These are phyloP conservation scores for Phortica magna DNA, from an alignment of 2,888 invertebrate genomes.

Conservation along the genomic window DNA sequence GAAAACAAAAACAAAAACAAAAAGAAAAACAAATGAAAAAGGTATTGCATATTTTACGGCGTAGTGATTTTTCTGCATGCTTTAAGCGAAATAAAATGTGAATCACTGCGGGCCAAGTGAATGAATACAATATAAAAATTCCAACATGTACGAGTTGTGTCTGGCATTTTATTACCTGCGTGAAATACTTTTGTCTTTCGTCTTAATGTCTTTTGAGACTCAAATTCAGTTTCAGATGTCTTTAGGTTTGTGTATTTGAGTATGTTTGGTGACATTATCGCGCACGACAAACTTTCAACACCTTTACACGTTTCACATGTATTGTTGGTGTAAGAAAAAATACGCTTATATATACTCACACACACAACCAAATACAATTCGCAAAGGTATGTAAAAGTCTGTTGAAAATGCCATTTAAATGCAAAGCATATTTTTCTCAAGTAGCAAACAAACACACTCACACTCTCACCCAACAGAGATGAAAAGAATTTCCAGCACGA, in stretches of 20 bases:
- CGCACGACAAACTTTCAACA: constrained; percentile 24
- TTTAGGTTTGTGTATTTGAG: not conserved
- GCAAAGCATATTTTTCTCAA: constrained; percentile 63
- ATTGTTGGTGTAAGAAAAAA: constrained; percentile 26
- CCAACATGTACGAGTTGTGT: constrained; percentile 66
- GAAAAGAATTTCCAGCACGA: constrained; percentile 49
- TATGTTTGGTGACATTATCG: constrained; percentile 17
- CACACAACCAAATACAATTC: not conserved
- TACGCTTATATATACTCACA: constrained; percentile 28
- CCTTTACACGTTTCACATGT: constrained; percentile 23
- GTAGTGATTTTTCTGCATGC: constrained; percentile 29
- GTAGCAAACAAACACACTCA: constrained; percentile 1
- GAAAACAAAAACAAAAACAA: not conserved
- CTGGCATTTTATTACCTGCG: constrained; percentile 64
- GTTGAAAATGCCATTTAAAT: constrained; percentile 64
- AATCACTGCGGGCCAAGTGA: not conserved
- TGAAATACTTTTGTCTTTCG: constrained; percentile 17
- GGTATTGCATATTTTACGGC: not conserved
- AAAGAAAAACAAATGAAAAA: not conserved
- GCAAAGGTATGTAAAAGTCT: constrained; percentile 3
- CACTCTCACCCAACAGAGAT: constrained; percentile 29
- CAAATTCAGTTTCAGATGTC: constrained; percentile 6
- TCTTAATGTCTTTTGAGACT: constrained; percentile 5
- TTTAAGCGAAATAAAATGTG: constrained; percentile 30
- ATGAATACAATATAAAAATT: constrained; percentile 63